Base-by-base conservation (phyloP, 2,113 vertebrate species). In the Capreolus pygargus region DNA sequence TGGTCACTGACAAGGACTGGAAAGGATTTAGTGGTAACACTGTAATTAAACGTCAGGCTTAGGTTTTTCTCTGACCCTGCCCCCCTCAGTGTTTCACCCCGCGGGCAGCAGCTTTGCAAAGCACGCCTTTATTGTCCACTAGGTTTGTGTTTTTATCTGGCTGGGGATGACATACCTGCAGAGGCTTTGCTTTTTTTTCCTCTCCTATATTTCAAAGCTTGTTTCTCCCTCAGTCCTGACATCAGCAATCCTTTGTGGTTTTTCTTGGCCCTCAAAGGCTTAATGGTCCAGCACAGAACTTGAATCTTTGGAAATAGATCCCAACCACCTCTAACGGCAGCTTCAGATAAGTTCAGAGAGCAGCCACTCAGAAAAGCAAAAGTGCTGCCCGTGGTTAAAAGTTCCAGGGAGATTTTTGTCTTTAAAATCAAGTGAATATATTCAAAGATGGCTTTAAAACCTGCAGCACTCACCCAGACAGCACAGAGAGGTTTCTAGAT, bases 131-230 rank as follows among this genome's bases (percentile, higher is more conserved):
- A 88, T 82, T 78, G 89, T 94, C 61, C 54, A 10, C 82, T 97
- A 19, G 76, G 47, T 70, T 90, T 60, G 33, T 82, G 83, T 98
- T 98, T 98, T 98, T 97, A 96, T 96, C 97, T 97, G 70, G 94
- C 79, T 13, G 0, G 91, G 74, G 74, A 91, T 90, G 94, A 97
- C 82, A 95, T 74, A 97, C 91, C 93, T 96, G 91, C 89, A 84
- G 52, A 98, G 93, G 61, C 70, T 98, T 98, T 96, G 94, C 89
- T 98, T 98, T 98, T 98, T 97, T 97, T 98, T 98, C 84, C 4
- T 43, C 85, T 95, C 94, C 95, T 96, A 30, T 95, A 98, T 98
- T 98, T 99, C 96, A 98, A 97, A 98, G 93, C 28, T 70, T 81
- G 97, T 98, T 98, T 98, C 95, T 98, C 55, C 94, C 88, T 98